Evolutionary conservation across 2,888 invertebrate species (phyloP), one percentile per base, ranked within the genome.

Genomic region (Tridacna crocea): DNA sequence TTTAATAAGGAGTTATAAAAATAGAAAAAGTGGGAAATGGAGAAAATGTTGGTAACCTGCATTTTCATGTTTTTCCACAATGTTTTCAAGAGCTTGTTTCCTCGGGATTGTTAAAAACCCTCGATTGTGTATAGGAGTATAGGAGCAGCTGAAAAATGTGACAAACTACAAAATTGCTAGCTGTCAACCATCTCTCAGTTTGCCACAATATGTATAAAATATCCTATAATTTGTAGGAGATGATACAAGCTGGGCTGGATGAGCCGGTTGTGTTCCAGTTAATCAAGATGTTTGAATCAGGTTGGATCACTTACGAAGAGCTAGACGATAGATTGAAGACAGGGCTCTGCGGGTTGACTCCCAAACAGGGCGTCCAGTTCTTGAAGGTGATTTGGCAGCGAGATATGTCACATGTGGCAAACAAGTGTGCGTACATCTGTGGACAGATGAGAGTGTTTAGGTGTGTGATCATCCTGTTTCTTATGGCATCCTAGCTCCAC

Each of bases 361-460:
- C 63, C 19, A 61, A 65, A 17, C 78, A 84, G 36, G 84, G 84
- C 0, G 72, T 76, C 0, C 80, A 84, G 73, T 84, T 84, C 63
- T 75, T 84, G 46, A 80, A 80, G 73, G 76, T 84, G 11, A 36
- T 73, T 51, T 65, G 48, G 47, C 12, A 48, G 10, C 77, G 79
- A n/a, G 77, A 80, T 36, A 48, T 87, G n/a, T 51, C 73, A 0
- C 75, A 82, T 60, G 80, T 87, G 0, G 78, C 77, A n/a, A 82
- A 77, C 48, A 87, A 87, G 72, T 73, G 77, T 22, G 82, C 83
- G 6, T 87, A 87, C 66, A 61, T 87, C 0, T 82, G 80, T 66
- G 75, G 82, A 0, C 83, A 84, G 72, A 84, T 84, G 61, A 84
- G 80, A 58, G 66, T 84, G 4, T 87, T 80, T 70, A 80, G 75